Evolutionary conservation across 2,888 invertebrate species (phyloP).

Genomic region (Diachrysia chrysitis): DNA sequence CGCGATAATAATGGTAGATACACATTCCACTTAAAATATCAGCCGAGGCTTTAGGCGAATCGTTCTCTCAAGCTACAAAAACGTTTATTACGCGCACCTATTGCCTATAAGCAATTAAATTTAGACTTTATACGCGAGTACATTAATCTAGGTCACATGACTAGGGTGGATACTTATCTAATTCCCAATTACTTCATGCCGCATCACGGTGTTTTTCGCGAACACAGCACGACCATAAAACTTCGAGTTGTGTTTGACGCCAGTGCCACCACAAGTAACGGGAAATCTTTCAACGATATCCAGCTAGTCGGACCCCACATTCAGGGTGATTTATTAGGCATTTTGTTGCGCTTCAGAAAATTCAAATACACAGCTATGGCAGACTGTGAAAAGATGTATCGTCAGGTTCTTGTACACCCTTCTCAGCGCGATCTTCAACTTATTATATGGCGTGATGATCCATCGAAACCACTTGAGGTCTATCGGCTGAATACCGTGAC

Average conservation of each 20-base stretch:
- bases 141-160: conserved; percentile 9
- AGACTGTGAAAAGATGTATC: conserved; percentile 9
- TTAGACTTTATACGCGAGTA: conserved; percentile 12
- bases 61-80: conserved; percentile 1
- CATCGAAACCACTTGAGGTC: conserved; percentile 4
- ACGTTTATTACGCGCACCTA: conserved; percentile 9
- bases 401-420: background rate
- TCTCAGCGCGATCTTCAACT: conserved; percentile 13
- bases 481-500: conserved; percentile 3
- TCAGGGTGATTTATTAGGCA: conserved; percentile 13
- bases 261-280: conserved; percentile 5
- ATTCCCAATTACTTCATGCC: conserved; percentile 12
- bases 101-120: conserved; percentile 9
- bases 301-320: conserved; percentile 13
- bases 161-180: background rate
- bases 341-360: conserved; percentile 10
- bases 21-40: conserved; percentile 13
- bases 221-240: conserved; percentile 12
- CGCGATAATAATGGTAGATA: background rate
- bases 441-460: conserved; percentile 11
- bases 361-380: conserved; percentile 2
- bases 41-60: background rate
- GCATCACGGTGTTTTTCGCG: conserved; percentile 16
- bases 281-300: conserved; percentile 12
- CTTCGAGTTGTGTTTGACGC: conserved; percentile 19